Evolutionary conservation across 2,888 invertebrate genomes (phyloP), one percentile per base, ranked within the genome.

Genomic region (Drosophila maculinotata): DNA sequence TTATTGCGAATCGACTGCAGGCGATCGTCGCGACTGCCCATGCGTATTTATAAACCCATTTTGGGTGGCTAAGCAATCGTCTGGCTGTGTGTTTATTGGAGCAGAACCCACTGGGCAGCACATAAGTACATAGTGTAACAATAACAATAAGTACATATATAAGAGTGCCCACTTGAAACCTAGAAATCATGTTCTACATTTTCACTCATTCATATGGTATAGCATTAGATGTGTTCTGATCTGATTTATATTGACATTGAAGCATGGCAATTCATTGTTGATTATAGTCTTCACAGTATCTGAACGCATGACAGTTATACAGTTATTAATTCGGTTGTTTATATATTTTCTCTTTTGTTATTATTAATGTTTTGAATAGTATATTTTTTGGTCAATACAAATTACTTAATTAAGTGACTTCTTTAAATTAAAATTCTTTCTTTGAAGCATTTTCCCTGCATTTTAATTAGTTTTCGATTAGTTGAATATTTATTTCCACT

Each of bases 61-160:
- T 62, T 57, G 41, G 63, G 6, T 39, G 52, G 41, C 35, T 69
- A 41, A 35, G 30, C 51, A 63, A 56, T 33, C 35, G 51, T 41
- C 48, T 47, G 53, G 14, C 49, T 36, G 31, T 47, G n/a, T 51
- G 72, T 23, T 72, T 74, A 74, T 49, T 72, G 72, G 59, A 74
- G 69, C 69, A 53, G 14, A 72, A 74, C 54, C 49, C 56, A 36
- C 31, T 63, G 64, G 71, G 20, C 56, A 33, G 42, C 26, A 26
- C 33, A 20, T 52, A 9, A n/a, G n/a, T n/a, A 10, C 1, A n/a
- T n/a, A n/a, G n/a, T n/a, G n/a, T n/a, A n/a, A n/a, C n/a, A n/a
- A n/a, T n/a, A n/a, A n/a, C n/a, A n/a, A n/a, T 17, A 3, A 12
- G 25, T 41, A n/a, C 12, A 8, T 12, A 8, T 39, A 12, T 39